Evolutionary conservation across 2,797 vertebrate genomes (phyloP), one percentile per base, ranked within the genome.

Genomic region (Hippocampus kuda): DNA sequence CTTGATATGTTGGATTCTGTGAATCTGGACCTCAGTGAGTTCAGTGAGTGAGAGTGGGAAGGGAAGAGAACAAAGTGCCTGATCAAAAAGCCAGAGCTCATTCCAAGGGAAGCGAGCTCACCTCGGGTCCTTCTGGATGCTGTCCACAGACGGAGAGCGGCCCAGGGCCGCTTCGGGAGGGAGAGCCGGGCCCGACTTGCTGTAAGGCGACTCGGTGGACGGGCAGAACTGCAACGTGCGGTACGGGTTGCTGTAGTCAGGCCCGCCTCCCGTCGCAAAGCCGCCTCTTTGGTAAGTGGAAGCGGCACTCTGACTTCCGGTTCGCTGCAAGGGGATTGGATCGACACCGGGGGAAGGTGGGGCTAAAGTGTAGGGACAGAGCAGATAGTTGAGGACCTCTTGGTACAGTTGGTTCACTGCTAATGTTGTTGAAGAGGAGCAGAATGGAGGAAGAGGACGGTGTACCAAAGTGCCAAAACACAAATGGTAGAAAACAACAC

Each of bases 61-160:
- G 76, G 77, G 77, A 80, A 79, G 69, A 15, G 70, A 78, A 77
- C 63, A 77, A 77, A 72, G 73, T 74, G 76, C 68, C 73, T 84
- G 71, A 76, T 81, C 68, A 70, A 73, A 65, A 75, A 83, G 69
- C 78, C 77, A 76, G 65, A 78, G 74, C 30, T 59, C 4, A 59
- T 59, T 16, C 66, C 73, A 59, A 71, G 22, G 46, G 57, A 16
- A 54, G 57, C 49, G 46, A 4, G 2, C 93, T 93, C 91, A 98
- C 97, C 96, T 97, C 91, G 97, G 97, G 85, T 99, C 97, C 91
- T 99, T 99, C 91, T 99, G 97, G 87, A 99, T 99, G 90, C 97
- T 99, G 92, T 99, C 97, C 83, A 99, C 95, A 71, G 97, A 99
- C 54, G 97, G 96, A 65, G 97, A 99, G 73, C 96, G 91, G 84